Base-by-base conservation (phyloP, 2,113 vertebrate species). In the Gallinago paraguaiae region DNA sequence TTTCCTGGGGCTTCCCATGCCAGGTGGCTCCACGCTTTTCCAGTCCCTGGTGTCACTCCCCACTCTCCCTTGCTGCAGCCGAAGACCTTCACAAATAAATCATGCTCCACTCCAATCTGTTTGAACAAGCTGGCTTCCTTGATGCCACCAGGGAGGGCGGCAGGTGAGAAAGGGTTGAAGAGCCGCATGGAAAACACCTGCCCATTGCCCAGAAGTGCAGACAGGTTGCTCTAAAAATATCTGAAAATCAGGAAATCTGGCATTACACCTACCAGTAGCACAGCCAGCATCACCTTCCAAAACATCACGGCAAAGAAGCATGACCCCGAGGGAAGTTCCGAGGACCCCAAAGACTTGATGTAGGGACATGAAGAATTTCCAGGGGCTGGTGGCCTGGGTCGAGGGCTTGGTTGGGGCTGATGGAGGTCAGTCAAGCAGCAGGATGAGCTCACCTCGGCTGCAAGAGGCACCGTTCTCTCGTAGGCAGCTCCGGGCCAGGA, bases 401-500 rank as follows among this genome's bases (percentile, higher is more conserved):
- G 18, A 80, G 27, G 30, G 13, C 4, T 17, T 24, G n/a, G 46
- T 17, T 59, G 45, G 22, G 17, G 23, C 17, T 9, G 33, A 46
- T 5, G 28, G 19, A 70, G 48, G 60, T 25, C 60, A 74, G 30
- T 8, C 17, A 60, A 70, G 45, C 35, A 50, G 15, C 35, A 35
- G 70, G 51, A 50, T 1, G 4, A 82, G 46, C 59, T 81, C 63
- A 37, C 9, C 45, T 13, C 17, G 39, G 59, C 22, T 54, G 31
- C 35, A 45, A 72, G 48, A 46, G 54, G 24, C 45, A 13, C 30
- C 2, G 0, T 37, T 51, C 5, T 0, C 35, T 41, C 1, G 0
- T 33, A 39, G 12, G 37, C 53, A 79, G 67, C 48, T 74, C 78
- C 28, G 20, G 53, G 37, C 50, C 39, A 17, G 67, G 65, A 51